phyloP scores from a whole-genome alignment of 1,140 invertebrate species.

The Ptiloglossa arizonensis region DNA sequence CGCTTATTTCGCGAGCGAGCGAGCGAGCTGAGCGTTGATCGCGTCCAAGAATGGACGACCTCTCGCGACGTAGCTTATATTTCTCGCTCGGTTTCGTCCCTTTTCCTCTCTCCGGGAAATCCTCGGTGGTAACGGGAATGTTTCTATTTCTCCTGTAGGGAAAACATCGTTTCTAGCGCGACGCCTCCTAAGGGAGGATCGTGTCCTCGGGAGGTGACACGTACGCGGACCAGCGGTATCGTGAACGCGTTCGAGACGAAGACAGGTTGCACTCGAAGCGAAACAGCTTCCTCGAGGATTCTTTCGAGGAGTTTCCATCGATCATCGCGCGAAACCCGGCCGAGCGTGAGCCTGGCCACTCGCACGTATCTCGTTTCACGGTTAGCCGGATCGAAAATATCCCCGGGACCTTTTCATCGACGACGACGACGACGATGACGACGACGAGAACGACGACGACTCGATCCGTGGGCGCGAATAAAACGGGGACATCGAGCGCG shows the following conservation, averaged over 20 bases:
- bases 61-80: conserved; percentile 16
- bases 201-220: not conserved
- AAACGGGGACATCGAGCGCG: not conserved
- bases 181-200: conserved; percentile 34
- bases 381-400: conserved; percentile 65
- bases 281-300: conserved; percentile 34
- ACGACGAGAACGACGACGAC: no score
- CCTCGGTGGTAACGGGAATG: conserved; percentile 31
- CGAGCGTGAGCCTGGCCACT: conserved; percentile 31
- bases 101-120: conserved; percentile 46
- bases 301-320: conserved; percentile 59
- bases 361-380: conserved; percentile 67
- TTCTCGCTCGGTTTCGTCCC: conserved; percentile 22
- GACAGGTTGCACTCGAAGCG: conserved; percentile 11
- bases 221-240: conserved; percentile 12
- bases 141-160: conserved; percentile 56
- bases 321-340: conserved; percentile 39
- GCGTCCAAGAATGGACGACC: conserved; percentile 31
- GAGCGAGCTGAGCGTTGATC: conserved; percentile 11
- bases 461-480: no score
- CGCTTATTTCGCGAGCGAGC: conserved; percentile 36
- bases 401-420: conserved; percentile 52
- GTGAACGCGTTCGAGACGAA: conserved; percentile 20
- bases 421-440: no score
- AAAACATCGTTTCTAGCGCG: conserved; percentile 50